Conservation (phyloP, 1,140 invertebrate genomes). For the Musca domestica region DNA sequence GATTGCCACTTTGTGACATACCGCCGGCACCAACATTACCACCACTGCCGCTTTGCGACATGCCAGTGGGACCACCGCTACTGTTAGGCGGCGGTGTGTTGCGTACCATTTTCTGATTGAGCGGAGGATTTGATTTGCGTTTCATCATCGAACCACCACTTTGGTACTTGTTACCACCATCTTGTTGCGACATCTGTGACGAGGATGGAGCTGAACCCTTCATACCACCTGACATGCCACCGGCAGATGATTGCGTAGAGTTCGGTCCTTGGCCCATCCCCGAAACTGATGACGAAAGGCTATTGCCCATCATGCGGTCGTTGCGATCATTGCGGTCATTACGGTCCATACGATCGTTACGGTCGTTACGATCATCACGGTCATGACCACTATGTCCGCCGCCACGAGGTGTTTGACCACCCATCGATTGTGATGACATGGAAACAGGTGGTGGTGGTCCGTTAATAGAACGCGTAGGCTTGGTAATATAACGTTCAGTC, state of each 20-base stretch:
- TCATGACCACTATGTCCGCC: constrained; percentile 35
- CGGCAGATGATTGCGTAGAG: constrained; percentile 38
- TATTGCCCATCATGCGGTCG: constrained; percentile 28
- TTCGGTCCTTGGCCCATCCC: constrained; percentile 24
- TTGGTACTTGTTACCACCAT: constrained; percentile 43
- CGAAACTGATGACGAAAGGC: constrained; percentile 26
- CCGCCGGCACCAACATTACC: constrained; percentile 27
- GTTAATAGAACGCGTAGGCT: constrained; percentile 45
- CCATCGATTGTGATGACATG: constrained; percentile 24
- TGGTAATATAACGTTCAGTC: constrained; percentile 50
- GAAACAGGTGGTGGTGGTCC: constrained; percentile 40
- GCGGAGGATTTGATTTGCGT: constrained; percentile 41
- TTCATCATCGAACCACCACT: constrained; percentile 43
- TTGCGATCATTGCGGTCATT: constrained; percentile 25
- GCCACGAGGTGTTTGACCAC: not conserved
- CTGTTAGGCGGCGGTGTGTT: constrained; percentile 36
- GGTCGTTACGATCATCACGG: constrained; percentile 29
- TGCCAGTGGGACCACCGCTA: constrained; percentile 18
- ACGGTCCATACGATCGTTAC: constrained; percentile 24
- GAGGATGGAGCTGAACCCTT: constrained; percentile 34
- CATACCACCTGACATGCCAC: constrained; percentile 37
- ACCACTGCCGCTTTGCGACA: constrained; percentile 15
- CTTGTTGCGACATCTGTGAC: constrained; percentile 26
- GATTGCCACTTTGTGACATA: constrained; percentile 35
- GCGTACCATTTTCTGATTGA: constrained; percentile 42